Base-by-base conservation (phyloP, 1,140 invertebrate genomes). In the Temnothorax nylanderi region DNA sequence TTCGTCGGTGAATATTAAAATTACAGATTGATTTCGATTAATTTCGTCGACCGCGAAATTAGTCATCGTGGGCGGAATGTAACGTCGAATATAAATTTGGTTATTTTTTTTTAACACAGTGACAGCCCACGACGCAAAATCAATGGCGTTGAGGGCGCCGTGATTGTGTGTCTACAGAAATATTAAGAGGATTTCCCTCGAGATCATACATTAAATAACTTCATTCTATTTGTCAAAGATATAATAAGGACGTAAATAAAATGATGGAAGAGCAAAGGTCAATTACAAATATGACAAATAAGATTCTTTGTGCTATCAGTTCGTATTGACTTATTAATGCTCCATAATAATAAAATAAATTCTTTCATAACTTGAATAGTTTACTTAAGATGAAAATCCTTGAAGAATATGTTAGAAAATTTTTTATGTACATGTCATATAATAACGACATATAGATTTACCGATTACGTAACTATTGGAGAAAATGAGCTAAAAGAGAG, bases 101-200 rank as follows among this genome's bases (percentile, higher is more conserved):
- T 2, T 41, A 1, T 74, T 74, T 21, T 37, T 37, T 74, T 37
- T 60, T 47, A 47, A 72, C 18, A 49, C 32, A 47, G 8, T 26
- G n/a, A 56, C 37, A 41, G 37, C 41, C 54, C 26, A 47, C 67
- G n/a, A 10, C 26, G 26, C 44, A 84, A 84, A 84, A 84, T 84
- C 80, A 84, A 84, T 84, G 80, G 5, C 80, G 26, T 44, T 37
- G 78, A 44, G 34, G 34, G 13, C 47, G 34, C 16, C 62, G n/a
- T 56, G 21, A 51, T 51, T 81, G 21, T 34, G 54, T 74, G n/a
- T 56, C 32, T 32, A 37, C 41, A 49, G 41, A 82, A 82, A 82
- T 72, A 72, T 84, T 41, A 60, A 75, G 32, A 82, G 67, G 21
- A 84, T 84, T 84, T 75, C 49, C 18, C 11, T 49, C 6, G 65